These are phyloP conservation scores for Lutjanus campechanus DNA, from an alignment of 2,797 vertebrate genomes.

Conservation along the genomic window DNA sequence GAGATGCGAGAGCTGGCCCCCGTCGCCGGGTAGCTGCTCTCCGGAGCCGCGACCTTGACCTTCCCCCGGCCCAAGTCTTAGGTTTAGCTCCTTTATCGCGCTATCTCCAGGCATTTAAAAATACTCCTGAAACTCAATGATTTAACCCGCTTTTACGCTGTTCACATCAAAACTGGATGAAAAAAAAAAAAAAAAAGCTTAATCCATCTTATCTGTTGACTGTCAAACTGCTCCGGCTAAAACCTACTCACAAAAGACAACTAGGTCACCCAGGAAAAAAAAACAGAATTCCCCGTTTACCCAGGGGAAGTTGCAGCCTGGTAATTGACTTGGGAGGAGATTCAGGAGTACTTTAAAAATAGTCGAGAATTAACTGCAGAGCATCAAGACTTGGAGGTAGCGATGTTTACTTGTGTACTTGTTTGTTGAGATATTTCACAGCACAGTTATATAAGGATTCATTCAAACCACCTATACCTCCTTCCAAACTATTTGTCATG, in stretches of 20 bases:
- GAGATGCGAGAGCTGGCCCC: conserved; percentile 65
- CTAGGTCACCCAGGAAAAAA: conserved; percentile 88
- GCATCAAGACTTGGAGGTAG: conserved; percentile 44
- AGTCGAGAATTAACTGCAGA: conserved; percentile 66
- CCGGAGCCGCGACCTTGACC: conserved; percentile 85
- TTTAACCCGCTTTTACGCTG: conserved; percentile 91
- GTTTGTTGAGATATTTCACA: conserved; percentile 38
- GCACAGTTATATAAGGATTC: conserved; percentile 14
- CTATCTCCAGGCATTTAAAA: conserved; percentile 90
- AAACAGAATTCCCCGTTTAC: conserved; percentile 83
- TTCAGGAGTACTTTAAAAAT: conserved; percentile 77
- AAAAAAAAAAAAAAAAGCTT: conserved; percentile 82
- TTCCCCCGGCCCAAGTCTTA: conserved; percentile 80
- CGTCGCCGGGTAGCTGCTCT: conserved; percentile 76
- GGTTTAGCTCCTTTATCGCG: conserved; percentile 87
- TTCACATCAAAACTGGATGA: conserved; percentile 91
- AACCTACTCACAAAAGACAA: conserved; percentile 92
- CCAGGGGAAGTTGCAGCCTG: conserved; percentile 85
- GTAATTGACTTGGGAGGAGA: conserved; percentile 87
- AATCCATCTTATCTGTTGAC: conserved; percentile 93
- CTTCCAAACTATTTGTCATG: conserved; percentile 20
- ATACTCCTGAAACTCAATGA: conserved; percentile 89
- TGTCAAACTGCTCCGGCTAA: conserved; percentile 91
- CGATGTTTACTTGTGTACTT: conserved; percentile 49
- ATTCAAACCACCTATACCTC: conserved; percentile 24